Evolutionary conservation across 1,140 invertebrate species (phyloP), one percentile per base, ranked within the genome.

Genomic region (Papilio aristodemus): DNA sequence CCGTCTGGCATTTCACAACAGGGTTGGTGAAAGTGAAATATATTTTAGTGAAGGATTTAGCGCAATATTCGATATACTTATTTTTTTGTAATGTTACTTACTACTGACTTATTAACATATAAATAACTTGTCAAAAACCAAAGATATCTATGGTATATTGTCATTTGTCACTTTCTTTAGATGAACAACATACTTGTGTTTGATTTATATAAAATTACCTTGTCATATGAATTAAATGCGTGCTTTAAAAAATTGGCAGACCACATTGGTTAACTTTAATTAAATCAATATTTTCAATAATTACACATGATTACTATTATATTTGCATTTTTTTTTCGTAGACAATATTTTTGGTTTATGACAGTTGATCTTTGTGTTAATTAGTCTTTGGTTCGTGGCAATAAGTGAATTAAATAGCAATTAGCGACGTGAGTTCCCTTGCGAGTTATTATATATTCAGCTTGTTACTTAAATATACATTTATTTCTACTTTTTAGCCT

Each of bases 391-490:
- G 46, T 22, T 54, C 19, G 17, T 54, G 46, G 22, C 46, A 11
- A 4, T 54, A 6, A 25, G 46, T 54, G 46, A 54, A 54, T 54
- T 54, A 80, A 67, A 66, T 87, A 87, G 86, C 86, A 86, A 89
- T 87, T 89, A 89, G 88, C 86, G 84, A 83, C 74, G 79, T 83
- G 84, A 73, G 71, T 71, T 77, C 67, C 71, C 57, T 39, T 73
- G 71, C 68, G 59, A 66, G 66, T 63, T 70, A 71, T 75, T 74
- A 43, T 83, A 32, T 32, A 80, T 83, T 73, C 71, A 76, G 73
- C 74, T 78, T 62, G 57, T 77, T 75, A 75, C 54, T 74, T 74
- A 76, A 76, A 74, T 73, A 71, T 73, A 70, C 41, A n/a, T 9
- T 25, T 74, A 76, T 70, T 69, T 72, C 67, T 73, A 58, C 72